Conservation (phyloP, 2,888 invertebrate genomes). For the Phragmatobia fuliginosa region DNA sequence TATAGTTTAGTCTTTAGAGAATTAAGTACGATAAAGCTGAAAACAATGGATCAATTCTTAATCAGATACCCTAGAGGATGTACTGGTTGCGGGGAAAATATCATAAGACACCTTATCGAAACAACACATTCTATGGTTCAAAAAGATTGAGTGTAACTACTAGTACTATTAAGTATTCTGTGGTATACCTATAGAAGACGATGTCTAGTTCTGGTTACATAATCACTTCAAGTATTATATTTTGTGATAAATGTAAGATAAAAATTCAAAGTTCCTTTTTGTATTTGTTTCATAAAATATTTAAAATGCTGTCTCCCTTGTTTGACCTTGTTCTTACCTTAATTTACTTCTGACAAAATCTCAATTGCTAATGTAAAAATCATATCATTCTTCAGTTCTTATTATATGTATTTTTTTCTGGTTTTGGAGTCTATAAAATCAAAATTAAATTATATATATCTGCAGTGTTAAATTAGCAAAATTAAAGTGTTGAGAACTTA, state of each 20-base stretch:
- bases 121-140: neutral
- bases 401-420: too few species aligned
- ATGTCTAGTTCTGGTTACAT: neutral
- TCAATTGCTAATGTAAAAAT: too few species aligned
- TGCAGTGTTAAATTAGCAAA: too few species aligned
- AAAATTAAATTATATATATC: too few species aligned
- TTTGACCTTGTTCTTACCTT: too few species aligned
- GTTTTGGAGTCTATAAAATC: too few species aligned
- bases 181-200: too few species aligned
- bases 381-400: too few species aligned
- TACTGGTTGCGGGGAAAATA: neutral
- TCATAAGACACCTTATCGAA: neutral
- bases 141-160: neutral
- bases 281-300: too few species aligned
- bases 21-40: neutral
- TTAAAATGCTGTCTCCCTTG: neutral
- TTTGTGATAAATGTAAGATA: neutral
- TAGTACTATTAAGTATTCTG: too few species aligned
- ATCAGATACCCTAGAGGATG: neutral
- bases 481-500: too few species aligned
- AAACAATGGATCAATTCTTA: neutral
- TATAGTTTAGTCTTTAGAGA: neutral
- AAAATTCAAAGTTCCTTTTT: neutral
- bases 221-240: neutral
- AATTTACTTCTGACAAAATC: too few species aligned